Evolutionary conservation across 2,113 vertebrate genomes (phyloP), one percentile per base, ranked within the genome.

Genomic region (Zapus hudsonius): DNA sequence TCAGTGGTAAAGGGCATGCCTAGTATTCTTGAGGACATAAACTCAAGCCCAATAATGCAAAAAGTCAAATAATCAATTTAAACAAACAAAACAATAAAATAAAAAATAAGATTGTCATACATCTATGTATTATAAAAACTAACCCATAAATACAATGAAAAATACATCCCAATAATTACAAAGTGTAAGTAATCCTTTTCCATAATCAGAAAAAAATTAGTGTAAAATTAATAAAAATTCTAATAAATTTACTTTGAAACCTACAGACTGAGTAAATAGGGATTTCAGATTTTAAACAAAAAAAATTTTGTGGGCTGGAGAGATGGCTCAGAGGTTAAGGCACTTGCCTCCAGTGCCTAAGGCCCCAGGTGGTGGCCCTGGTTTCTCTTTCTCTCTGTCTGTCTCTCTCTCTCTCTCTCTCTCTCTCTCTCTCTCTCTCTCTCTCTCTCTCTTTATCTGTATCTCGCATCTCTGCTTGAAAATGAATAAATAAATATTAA

Each of bases 151-250:
- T 78, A 78, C 52, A 87, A 52, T 69, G 40, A 84, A 90, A n/a
- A 80, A 59, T 57, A 52, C 38, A 78, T n/a, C 7, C 31, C 52
- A 66, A 92, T 11, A 95, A 66, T 38, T 75, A 67, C 7, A 36
- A 94, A 88, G 86, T 47, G 3, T 79, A 90, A 69, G 5, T 70
- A 73, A 70, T 87, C n/a, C 0, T 79, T 75, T 74, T 38, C 4
- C 73, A 42, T 44, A 83, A 33, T 36, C 40, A 52, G 55, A 70
- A 83, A 52, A 87, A 52, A 70, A 70, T 76, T 2, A 33, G 33
- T 70, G 7, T 52, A 16, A 92, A 84, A 4, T n/a, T 92, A 40
- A 83, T 74, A 79, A 93, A 87, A 82, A 52, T 38, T 80, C 4
- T 86, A 44, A 61, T 3, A 93, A 61, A 5, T 83, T 78, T 63